Base-by-base conservation (phyloP, 2,113 vertebrate species). In the Phylloscopus whistleri region DNA sequence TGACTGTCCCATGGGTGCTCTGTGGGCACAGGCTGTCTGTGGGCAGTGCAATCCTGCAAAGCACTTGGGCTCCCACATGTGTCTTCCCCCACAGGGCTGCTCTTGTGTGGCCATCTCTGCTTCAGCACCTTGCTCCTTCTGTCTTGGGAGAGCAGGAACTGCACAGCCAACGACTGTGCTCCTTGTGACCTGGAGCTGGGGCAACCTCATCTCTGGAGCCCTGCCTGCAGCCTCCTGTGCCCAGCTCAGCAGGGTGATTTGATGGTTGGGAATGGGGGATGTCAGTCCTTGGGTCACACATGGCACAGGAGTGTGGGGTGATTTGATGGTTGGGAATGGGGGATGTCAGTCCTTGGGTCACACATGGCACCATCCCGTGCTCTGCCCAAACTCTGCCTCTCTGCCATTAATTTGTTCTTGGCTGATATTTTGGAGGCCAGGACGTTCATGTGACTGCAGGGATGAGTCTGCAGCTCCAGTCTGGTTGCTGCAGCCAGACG, bases 11-110 rank as follows among this genome's bases (percentile, higher is more conserved):
- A 9, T 4, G 63, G 44, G 22, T 70, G 49, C 8, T 9, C 48
- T 52, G 48, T 21, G 39, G 44, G 53, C 49, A 35, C 3, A 6
- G 19, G 22, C 13, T 67, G 21, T 16, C 53, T 23, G 39, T 67
- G 44, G 49, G 83, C 15, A 5, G 18, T 11, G 23, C 20, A 62
- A 7, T 35, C 9, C 15, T 52, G 53, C 44, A 52, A 55, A 92
- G 37, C 1, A 0, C 31, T 62, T 37, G 41, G 53, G 28, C 28
- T 56, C 15, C 37, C 19, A 5, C 0, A 0, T 2, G 2, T 28
- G n/a, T 26, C 24, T 51, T 41, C 43, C 24, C 46, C 7, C 4
- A 10, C 41, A 20, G 30, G 18, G 27, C 58, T 64, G 62, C 49
- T 37, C 11, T 16, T 72, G 27, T 0, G 1, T 15, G 52, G 56